Base-by-base conservation (phyloP, 2,797 vertebrate genomes). In the Momotus momota region DNA sequence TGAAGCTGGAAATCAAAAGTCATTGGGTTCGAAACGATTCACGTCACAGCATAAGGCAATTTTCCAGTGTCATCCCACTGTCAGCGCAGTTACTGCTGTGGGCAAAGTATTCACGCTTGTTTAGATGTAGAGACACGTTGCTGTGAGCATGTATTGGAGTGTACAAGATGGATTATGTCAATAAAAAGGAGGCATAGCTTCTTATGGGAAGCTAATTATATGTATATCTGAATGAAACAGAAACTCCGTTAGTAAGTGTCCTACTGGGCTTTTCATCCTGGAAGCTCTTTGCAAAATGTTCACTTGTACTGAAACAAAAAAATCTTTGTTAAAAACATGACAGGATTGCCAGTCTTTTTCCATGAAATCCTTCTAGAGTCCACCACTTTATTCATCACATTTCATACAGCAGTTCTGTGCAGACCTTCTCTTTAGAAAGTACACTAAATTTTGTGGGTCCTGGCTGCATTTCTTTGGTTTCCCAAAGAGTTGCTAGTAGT, bases 261-360 rank as follows among this genome's bases (percentile, higher is more conserved):
- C 49, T 83, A 9, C 46, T 78, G n/a, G 26, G 21, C 33, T 93
- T 93, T 91, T 87, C 67, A 80, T 71, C 52, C 29, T 62, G 10
- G n/a, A 87, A 85, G 27, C 31, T 75, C 62, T 91, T 86, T 80
- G 43, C n/a, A 86, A 51, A 90, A 75, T n/a, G 60, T 66, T 93
- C 46, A 41, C 19, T 64, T 71, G 55, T 4, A 60, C 18, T 83
- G 41, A 55, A 88, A 81, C 7, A 17, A 91, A 88, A 89, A 88
- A 89, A 62, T 4, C 22, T 84, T 88, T 69, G 27, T 69, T 69
- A 66, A 40, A 93, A 92, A 55, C 38, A 22, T 29, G 69, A 58
- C 40, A 87, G 60, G 41, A 57, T 73, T 87, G 43, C 71, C 83
- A 78, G 38, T 29, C n/a, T 46, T 77, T 71, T 72, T 29, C 23